Conservation (phyloP, 2,888 invertebrate genomes). For the Cyaniris semiargus region DNA sequence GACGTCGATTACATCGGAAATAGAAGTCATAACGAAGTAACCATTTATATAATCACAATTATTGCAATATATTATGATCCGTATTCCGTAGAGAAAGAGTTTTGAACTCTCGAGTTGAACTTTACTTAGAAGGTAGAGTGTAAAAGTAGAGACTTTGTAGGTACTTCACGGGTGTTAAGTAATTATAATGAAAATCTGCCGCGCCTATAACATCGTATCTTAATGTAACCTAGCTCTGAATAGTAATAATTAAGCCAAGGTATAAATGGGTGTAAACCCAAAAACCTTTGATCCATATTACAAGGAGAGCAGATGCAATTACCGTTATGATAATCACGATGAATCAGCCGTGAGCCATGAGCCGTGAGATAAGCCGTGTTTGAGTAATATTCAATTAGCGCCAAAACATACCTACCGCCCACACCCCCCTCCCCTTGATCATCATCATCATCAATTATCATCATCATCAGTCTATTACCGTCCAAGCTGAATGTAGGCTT, state of each 20-base stretch:
- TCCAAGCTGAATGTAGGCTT: too few species aligned
- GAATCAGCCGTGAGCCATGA: slow-evolving; percentile 26
- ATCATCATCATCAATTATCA: slow-evolving; percentile 3
- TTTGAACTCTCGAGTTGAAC: neutral
- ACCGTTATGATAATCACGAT: slow-evolving; percentile 29
- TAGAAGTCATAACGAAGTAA: neutral
- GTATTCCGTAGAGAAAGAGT: neutral
- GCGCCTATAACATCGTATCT: too few species aligned
- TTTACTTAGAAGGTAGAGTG: neutral
- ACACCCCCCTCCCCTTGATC: neutral
- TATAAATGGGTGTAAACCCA: neutral
- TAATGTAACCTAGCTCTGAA: neutral
- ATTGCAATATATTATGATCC: too few species aligned
- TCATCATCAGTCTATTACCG: neutral
- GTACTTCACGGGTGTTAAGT: neutral
- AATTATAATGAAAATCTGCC: too few species aligned
- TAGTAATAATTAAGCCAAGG: neutral
- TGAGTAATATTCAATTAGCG: slow-evolving; percentile 29
- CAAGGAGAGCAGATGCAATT: slow-evolving; percentile 23
- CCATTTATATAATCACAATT: too few species aligned
- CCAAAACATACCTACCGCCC: slow-evolving; percentile 19
- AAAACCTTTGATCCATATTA: neutral
- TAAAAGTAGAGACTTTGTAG: neutral
- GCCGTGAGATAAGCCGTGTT: slow-evolving; percentile 29
- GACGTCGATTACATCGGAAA: neutral